Evolutionary conservation across 2,888 invertebrate species (phyloP), one percentile per base, ranked within the genome.

Genomic region (Trypoxylon attenuatum): DNA sequence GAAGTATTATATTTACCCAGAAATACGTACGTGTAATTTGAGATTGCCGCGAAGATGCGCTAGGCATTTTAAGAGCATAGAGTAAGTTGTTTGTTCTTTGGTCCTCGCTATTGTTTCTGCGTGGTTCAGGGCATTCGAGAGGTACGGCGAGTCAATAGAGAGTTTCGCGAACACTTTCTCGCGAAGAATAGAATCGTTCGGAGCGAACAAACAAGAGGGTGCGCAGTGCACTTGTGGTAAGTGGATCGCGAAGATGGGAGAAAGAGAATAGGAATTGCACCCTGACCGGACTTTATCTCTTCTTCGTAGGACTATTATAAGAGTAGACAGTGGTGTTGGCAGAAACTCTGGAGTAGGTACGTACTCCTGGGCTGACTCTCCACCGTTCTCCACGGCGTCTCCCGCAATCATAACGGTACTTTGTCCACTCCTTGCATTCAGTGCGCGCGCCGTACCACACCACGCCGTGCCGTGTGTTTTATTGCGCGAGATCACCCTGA

Each of bases 401-500:
- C 72, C 70, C 66, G 78, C 82, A 81, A 84, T 83, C 81, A 78
- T 85, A 85, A 85, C 85, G 85, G 85, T 84, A 84, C 78, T 58
- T 67, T 79, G 80, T 82, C 81, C 81, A 83, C 82, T 82, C 79
- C 79, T 76, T 77, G 29, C 47, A 43, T 29, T 50, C 25, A 43
- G 23, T 57, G 8, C 13, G 27, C 13, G 2, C 50, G 19, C 53
- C 52, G 45, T 41, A 8, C 55, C 47, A 54, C 42, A 55, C 50
- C 66, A 39, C 51, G 19, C 27, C n/a, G n/a, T n/a, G n/a, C n/a
- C n/a, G n/a, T n/a, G 51, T 52, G 52, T 53, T 42, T 58, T 42
- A 52, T 46, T 50, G 59, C 54, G 51, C 55, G 42, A 50, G 65
- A 65, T 67, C 74, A 63, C 72, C 73, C 73, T 50, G 63, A 63